phyloP scores from a whole-genome alignment of 2,113 vertebrate genomes.

The Eidolon helvum region DNA sequence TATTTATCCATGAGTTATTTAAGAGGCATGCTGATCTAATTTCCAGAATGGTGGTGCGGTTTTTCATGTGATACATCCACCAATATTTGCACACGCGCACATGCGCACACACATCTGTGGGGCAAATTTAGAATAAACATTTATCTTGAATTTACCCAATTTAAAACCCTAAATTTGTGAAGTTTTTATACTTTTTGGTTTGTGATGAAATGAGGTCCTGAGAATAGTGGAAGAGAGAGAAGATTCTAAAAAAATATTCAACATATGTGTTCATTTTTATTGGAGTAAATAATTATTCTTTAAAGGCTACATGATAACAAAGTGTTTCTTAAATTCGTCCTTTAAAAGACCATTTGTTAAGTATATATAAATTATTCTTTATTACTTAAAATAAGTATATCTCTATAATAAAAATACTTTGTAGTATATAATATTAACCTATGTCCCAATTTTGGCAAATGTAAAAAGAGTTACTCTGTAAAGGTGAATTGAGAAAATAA shows the following conservation, averaged over 20 bases:
- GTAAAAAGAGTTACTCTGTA: slow-evolving; percentile 58
- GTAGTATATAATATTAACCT: slow-evolving; percentile 36
- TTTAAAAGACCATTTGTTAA: background rate
- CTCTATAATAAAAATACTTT: background rate
- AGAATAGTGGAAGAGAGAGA: background rate
- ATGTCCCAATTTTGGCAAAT: slow-evolving; percentile 62
- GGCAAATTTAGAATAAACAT: background rate
- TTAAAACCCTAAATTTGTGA: background rate
- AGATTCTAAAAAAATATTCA: background rate
- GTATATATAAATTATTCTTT: background rate
- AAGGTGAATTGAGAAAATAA: slow-evolving; percentile 59
- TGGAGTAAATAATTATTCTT: background rate
- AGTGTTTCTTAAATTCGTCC: background rate
- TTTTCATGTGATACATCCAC: background rate
- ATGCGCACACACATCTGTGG: background rate
- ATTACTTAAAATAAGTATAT: background rate
- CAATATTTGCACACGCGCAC: background rate
- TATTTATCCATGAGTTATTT: background rate
- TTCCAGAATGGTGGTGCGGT: background rate
- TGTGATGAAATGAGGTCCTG: background rate
- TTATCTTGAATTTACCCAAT: background rate
- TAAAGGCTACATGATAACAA: background rate
- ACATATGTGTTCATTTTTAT: background rate
- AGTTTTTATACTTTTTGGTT: background rate
- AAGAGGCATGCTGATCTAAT: background rate